Evolutionary conservation across 2,888 invertebrate genomes (phyloP), one percentile per base, ranked within the genome.

Genomic region (Galeruca laticollis): DNA sequence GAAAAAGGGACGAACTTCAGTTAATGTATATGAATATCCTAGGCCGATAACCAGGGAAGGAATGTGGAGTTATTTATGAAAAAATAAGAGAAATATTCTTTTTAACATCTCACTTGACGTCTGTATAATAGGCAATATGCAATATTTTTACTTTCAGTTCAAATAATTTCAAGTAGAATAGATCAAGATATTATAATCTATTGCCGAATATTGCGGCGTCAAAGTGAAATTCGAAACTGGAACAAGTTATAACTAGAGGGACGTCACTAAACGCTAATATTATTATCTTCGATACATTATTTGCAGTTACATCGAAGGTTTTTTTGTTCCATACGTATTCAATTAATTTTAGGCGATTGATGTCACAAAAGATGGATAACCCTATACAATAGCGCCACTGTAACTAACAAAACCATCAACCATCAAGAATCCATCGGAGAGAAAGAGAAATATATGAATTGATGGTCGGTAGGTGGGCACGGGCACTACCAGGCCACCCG

Each of bases 381-480:
- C 56, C 56, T 57, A 35, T 57, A 57, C 15, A 35, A 35, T 37
- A 18, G 26, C 18, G 51, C 59, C 43, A 52, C 59, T 60, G 60
- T 51, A 31, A 54, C 60, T 52, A 33, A 18, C 43, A 18, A 20
- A 60, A 66, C 26, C 49, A 70, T 40, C 43, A 63, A 43, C 40
- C 54, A 60, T 60, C 65, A 49, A 59, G 37, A 47, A n/a, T 59
- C 60, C 70, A 73, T 71, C 70, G 68, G 70, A 63, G 65, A 57
- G 64, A 65, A 65, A 57, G 64, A 64, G 62, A 66, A 69, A 69
- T 73, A 76, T 75, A 73, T 66, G 75, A 78, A 79, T 76, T 78
- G 79, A 79, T 78, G 77, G 77, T 68, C 72, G 60, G 77, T 79
- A 78, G 79, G 80, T 79, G 79, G 79, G 78, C 80, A 71, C 71